Percentiles rank a stretch among this genome's conserved stretches.
These are phyloP conservation scores for Henicopernis longicauda DNA, from an alignment of 2,113 vertebrate species.

Conservation along the genomic window DNA sequence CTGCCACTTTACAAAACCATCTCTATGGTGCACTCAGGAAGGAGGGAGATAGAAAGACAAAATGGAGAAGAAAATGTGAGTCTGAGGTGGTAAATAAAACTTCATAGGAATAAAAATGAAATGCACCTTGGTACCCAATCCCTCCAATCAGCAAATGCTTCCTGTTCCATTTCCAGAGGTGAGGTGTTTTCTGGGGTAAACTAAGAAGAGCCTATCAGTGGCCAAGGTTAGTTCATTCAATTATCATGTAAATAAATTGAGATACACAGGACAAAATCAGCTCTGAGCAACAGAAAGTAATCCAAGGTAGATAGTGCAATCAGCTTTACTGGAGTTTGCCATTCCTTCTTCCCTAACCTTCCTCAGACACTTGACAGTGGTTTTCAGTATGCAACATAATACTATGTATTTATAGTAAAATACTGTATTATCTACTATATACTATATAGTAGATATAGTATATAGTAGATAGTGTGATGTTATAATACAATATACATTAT, in stretches of 20 bases:
- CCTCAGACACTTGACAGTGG: background rate
- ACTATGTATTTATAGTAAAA: background rate
- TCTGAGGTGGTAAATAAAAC: background rate
- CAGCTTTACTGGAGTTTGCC: background rate
- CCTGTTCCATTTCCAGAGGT: background rate
- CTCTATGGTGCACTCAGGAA: background rate
- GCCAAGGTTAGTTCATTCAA: background rate
- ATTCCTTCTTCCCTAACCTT: background rate
- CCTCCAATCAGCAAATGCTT: background rate
- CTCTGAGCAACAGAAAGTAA: background rate
- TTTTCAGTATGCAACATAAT: background rate
- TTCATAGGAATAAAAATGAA: background rate
- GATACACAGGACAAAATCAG: background rate
- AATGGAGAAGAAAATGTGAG: background rate
- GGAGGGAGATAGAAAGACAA: background rate
- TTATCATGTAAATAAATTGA: background rate
- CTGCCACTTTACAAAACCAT: background rate
- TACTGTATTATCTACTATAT: background rate
- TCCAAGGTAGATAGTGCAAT: background rate
- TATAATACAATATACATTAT: background rate
- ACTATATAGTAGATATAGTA: too few species aligned
- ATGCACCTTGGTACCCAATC: rapidly evolving
- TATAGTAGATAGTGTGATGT: background rate
- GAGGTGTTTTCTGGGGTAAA: background rate
- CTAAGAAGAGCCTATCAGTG: background rate